phyloP scores from a whole-genome alignment of 2,113 vertebrate species.

The Dascyllus trimaculatus region DNA sequence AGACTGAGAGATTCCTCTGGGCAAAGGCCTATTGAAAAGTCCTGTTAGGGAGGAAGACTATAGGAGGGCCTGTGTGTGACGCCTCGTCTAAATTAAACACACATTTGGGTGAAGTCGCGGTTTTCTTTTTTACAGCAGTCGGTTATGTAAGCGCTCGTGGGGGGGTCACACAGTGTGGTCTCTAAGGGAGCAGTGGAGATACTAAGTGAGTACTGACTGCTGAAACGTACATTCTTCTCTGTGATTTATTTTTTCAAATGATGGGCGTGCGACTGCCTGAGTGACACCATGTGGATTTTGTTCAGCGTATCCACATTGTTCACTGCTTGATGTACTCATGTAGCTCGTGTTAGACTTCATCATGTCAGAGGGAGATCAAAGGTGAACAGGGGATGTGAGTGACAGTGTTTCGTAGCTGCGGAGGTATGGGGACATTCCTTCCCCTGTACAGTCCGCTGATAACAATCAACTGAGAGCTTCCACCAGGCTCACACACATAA shows the following conservation, averaged over 20 bases:
- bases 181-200: background rate
- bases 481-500: conserved; percentile 25
- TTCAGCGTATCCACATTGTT: conserved; percentile 20
- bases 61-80: conserved; percentile 42
- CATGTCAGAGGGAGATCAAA: conserved; percentile 36
- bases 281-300: conserved; percentile 6
- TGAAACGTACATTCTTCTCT: conserved; percentile 14
- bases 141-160: conserved; percentile 46
- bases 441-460: conserved; percentile 41
- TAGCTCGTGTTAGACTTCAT: conserved; percentile 12
- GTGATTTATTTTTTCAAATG: background rate
- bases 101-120: conserved; percentile 59
- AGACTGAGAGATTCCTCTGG: conserved; percentile 53
- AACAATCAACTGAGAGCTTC: conserved; percentile 57
- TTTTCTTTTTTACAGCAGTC: conserved; percentile 25
- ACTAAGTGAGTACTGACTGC: conserved; percentile 2
- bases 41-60: conserved; percentile 32
- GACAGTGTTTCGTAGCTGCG: conserved; percentile 34
- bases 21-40: conserved; percentile 48
- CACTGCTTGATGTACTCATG: conserved; percentile 1
- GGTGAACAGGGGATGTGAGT: conserved; percentile 15
- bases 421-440: conserved; percentile 62
- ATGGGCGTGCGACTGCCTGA: background rate
- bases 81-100: conserved; percentile 65
- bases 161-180: conserved; percentile 25